Conservation (phyloP, 2,888 invertebrate genomes). For the Thereva nobilitata region DNA sequence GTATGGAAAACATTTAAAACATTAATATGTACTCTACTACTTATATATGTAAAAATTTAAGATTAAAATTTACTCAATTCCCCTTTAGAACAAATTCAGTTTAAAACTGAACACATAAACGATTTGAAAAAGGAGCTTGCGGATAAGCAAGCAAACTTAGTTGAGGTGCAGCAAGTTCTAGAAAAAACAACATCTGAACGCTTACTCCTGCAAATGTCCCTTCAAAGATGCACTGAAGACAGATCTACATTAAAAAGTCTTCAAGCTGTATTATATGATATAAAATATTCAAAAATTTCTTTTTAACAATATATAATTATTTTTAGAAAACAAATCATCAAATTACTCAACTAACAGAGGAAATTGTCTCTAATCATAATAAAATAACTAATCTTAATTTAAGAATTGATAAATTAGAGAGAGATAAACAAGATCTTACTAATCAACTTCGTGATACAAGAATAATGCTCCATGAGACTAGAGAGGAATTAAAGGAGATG, state of each 20-base stretch:
- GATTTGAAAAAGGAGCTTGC: slow-evolving; percentile 48
- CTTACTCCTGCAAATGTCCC: slow-evolving; percentile 74
- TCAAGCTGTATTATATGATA: slow-evolving; percentile 64
- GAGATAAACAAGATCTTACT: slow-evolving; percentile 69
- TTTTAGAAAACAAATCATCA: slow-evolving; percentile 66
- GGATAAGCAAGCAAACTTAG: slow-evolving; percentile 46
- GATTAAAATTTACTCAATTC: too few relatives aligned
- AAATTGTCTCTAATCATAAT: slow-evolving; percentile 74
- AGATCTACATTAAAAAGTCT: slow-evolving; percentile 71
- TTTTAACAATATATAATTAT: not conserved
- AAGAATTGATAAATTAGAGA: slow-evolving; percentile 67
- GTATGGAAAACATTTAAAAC: not conserved
- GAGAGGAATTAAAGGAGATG: slow-evolving; percentile 50
- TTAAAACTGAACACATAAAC: slow-evolving; percentile 48
- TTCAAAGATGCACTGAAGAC: slow-evolving; percentile 70
- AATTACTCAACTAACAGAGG: slow-evolving; percentile 83
- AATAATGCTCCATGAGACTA: slow-evolving; percentile 46
- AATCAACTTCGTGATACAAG: slow-evolving; percentile 56
- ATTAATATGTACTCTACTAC: not conserved
- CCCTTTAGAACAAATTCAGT: slow-evolving; percentile 47
- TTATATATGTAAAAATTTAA: too few relatives aligned
- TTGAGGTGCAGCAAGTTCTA: slow-evolving; percentile 65
- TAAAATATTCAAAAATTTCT: not conserved
- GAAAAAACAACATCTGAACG: slow-evolving; percentile 77
- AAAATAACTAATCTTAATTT: slow-evolving; percentile 70